Evolutionary conservation across 2,888 invertebrate species (phyloP), one percentile per base, ranked within the genome.

Genomic region (Andrena haemorrhoa): DNA sequence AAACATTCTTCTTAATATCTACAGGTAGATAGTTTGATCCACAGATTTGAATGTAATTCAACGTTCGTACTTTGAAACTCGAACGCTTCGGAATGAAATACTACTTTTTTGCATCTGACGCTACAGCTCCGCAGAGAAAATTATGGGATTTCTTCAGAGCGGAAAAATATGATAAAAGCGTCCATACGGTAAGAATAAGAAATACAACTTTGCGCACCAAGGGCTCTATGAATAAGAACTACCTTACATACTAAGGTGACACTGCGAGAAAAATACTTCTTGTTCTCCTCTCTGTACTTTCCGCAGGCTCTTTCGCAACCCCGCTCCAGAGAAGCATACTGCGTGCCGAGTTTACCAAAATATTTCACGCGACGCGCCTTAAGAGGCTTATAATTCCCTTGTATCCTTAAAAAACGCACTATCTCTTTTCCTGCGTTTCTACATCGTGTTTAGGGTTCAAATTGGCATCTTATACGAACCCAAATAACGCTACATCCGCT

Each of bases 151-250:
- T 35, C 16, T 26, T n/a, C 0, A 23, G 35, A 41, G 29, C 12
- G 20, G n/a, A 12, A 35, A 56, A 23, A 47, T 56, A 56, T 20
- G 65, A 53, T 20, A 31, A 60, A 75, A 26, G 53, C 10, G 16
- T 2, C 51, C 41, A 16, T 8, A 33, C 2, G 26, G 26, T n/a
- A n/a, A 56, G 61, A 56, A 70, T 61, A 56, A 56, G 68, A 76
- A 53, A 60, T 31, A 66, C 35, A 66, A 77, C 47, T 63, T 71
- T 63, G 26, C 20, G 10, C 23, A 20, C 60, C 47, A 35, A 61
- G 10, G 61, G 49, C n/a, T 66, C n/a, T 20, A 23, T 29, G 79
- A 56, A 70, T 66, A 77, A 79, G 53, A 63, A 71, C 58, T 66
- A 56, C 63, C 26, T 33, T 20, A 12, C 35, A 29, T 35, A 29